A percentile compares a stretch with the other conserved stretches of the same genome.
Conservation (phyloP, 2,888 invertebrate genomes). For the Catonia carolina region DNA sequence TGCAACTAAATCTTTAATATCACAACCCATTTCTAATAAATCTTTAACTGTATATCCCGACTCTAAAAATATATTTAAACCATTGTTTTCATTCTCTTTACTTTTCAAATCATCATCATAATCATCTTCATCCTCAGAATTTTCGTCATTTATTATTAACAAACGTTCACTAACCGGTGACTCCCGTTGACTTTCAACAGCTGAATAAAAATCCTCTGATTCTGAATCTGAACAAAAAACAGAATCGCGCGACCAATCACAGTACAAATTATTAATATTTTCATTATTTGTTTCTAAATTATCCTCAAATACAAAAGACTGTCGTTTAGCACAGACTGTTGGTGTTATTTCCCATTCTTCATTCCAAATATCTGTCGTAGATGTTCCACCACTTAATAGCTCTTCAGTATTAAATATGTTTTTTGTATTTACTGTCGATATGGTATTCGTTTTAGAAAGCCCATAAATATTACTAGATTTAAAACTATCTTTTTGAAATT, state of each 20-base stretch:
- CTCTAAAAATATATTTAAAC: constrained; percentile 1
- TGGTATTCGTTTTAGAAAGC: too few relatives aligned
- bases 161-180: too few relatives aligned
- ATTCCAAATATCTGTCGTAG: neutral
- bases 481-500: too few relatives aligned
- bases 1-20: neutral
- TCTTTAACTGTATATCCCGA: neutral
- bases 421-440: too few relatives aligned
- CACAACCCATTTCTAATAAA: neutral
- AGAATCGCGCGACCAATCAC: neutral
- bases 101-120: neutral
- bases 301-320: too few relatives aligned
- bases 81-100: too few relatives aligned
- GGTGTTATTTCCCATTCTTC: neutral
- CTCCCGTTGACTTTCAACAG: neutral
- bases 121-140: neutral
- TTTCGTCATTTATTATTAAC: neutral
- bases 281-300: neutral
- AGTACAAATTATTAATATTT: neutral
- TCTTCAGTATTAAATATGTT: neutral
- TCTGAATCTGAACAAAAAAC: neutral
- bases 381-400: neutral
- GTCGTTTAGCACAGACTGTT: too few relatives aligned
- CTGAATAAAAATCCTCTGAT: neutral
- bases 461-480: too few relatives aligned